Evolutionary conservation across 2,113 vertebrate species (phyloP), one percentile per base, ranked within the genome.

Genomic region (Chauna torquata): DNA sequence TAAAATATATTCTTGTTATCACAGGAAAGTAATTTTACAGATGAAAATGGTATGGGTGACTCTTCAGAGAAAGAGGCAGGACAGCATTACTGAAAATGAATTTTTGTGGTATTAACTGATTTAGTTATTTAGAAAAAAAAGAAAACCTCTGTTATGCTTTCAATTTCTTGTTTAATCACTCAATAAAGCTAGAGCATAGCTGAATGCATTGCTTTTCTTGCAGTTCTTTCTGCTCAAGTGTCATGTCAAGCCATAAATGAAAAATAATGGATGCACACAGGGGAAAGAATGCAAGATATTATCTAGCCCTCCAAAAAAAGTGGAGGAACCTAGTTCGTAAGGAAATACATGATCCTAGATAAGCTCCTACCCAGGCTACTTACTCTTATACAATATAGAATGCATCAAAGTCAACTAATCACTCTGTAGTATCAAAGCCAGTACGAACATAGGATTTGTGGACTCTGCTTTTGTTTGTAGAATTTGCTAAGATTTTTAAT

Each of bases 351-450:
- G 2, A 38, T 30, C 34, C 42, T 61, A 34, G 6, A 9, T 38
- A 27, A 68, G 15, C 11, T 45, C 12, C 16, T n/a, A 5, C 11
- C 11, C 19, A 85, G 32, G 12, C 25, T 76, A 4, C 34, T 58
- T 44, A 23, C 47, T 59, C 66, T 38, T 34, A 45, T 9, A 20
- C 36, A 58, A 54, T 2, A 0, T 0, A 42, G 36, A 66, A 50
- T 2, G 16, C 6, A 3, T 7, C 49, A 36, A 34, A 40, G 30
- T 32, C 40, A 15, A 23, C 44, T 30, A 17, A 20, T 11, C 16
- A 16, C 13, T 36, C 52, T 10, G 19, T 7, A 38, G 22, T 8
- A 20, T 22, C 85, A 70, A 70, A 61, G 23, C 10, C 18, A 34
- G 19, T 5, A 61, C 6, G 23, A 91, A 69, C 42, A 25, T 2